Evolutionary conservation across 2,113 vertebrate genomes (phyloP).

Genomic region (Myrmecobius fasciatus): DNA sequence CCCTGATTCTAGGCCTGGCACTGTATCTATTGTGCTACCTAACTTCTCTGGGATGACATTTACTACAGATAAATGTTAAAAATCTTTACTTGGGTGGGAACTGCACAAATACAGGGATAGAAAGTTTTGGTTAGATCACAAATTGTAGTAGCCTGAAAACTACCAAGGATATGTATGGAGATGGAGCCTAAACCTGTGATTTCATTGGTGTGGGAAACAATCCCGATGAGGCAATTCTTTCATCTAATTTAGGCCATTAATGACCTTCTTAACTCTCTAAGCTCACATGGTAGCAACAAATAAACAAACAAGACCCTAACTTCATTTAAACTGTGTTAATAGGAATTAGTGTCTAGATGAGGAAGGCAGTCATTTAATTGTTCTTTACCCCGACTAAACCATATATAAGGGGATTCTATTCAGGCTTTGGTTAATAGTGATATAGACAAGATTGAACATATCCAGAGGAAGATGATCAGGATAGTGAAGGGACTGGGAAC

Average conservation of each 20-base stretch:
- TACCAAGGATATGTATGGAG: background rate
- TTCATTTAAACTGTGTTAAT: background rate
- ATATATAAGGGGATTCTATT: background rate
- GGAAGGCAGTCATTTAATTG: background rate
- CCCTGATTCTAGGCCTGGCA: background rate
- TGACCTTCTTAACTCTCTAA: background rate
- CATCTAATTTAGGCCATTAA: background rate
- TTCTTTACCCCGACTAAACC: background rate
- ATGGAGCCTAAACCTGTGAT: background rate
- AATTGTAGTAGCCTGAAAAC: background rate
- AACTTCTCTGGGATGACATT: background rate
- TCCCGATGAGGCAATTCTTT: background rate
- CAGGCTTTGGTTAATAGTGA: background rate
- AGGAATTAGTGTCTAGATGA: background rate
- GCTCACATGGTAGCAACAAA: background rate
- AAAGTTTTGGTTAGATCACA: background rate
- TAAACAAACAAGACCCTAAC: background rate
- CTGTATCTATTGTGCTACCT: background rate
- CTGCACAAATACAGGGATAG: background rate
- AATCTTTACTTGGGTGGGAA: background rate
- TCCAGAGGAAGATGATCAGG: background rate
- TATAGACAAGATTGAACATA: background rate
- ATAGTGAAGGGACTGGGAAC: background rate
- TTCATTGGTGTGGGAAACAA: background rate
- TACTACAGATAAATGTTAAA: background rate